These are phyloP conservation scores for Propithecus deckenii DNA, from an alignment of 2,797 vertebrate species.

Conservation along the genomic window DNA sequence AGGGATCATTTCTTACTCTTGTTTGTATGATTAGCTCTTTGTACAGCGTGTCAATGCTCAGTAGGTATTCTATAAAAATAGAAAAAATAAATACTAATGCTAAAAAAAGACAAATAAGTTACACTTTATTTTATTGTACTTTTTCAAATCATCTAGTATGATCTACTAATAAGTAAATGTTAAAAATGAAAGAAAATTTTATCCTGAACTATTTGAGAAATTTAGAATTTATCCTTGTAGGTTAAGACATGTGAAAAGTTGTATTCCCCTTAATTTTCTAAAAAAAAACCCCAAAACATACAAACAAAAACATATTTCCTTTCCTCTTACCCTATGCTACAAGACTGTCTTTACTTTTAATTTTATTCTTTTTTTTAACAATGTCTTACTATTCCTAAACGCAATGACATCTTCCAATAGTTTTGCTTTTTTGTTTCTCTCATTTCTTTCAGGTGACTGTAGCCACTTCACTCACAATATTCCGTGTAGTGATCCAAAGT, in stretches of 20 bases:
- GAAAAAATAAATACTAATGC: neutral
- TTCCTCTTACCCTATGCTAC: neutral
- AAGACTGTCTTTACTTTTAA: neutral
- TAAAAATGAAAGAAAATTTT: neutral
- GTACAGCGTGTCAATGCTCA: neutral
- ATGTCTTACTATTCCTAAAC: neutral
- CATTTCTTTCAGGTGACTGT: neutral
- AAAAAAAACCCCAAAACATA: neutral
- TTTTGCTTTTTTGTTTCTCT: neutral
- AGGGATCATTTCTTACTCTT: neutral
- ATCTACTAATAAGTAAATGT: neutral
- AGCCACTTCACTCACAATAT: neutral
- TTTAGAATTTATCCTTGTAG: neutral
- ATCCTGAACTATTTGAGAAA: neutral
- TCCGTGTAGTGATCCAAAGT: neutral
- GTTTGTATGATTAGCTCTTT: neutral
- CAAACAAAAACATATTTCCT: neutral
- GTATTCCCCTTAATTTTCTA: neutral
- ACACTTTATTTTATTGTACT: neutral
- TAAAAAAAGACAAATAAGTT: neutral
- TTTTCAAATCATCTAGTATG: neutral
- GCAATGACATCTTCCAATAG: neutral
- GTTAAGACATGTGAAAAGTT: neutral
- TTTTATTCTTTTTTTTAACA: neutral
- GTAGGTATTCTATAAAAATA: neutral